phyloP scores from a whole-genome alignment of 2,113 vertebrate species.

The Sebastes schlegelii region DNA sequence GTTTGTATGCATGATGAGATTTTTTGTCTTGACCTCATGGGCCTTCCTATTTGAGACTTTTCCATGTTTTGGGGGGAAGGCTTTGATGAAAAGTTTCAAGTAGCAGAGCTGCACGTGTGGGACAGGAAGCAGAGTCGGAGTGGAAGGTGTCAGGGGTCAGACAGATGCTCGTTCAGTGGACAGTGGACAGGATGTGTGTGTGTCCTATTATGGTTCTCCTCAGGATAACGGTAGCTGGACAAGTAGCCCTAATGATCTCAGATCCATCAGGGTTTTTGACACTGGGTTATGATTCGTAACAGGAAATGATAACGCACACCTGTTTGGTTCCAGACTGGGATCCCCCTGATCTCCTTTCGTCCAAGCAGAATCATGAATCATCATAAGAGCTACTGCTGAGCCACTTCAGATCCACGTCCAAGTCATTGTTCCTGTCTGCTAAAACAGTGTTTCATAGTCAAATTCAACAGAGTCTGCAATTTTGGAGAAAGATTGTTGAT shows the following conservation, averaged over 20 bases:
- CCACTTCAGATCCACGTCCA: background rate
- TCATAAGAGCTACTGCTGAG: background rate
- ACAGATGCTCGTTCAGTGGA: constrained; percentile 80
- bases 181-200: constrained; percentile 76
- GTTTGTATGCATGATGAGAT: background rate
- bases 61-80: constrained; percentile 22
- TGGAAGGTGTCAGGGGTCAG: constrained; percentile 74
- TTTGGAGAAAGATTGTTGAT: too few species aligned
- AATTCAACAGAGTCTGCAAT: too few species aligned
- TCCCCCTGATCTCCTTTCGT: constrained; percentile 21
- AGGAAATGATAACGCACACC: constrained; percentile 55
- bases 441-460: too few species aligned
- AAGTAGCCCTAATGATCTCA: constrained; percentile 41
- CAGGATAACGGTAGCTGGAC: constrained; percentile 71
- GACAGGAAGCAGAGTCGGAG: constrained; percentile 71
- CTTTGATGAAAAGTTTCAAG: constrained; percentile 56
- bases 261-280: constrained; percentile 46
- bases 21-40: background rate
- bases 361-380: constrained; percentile 27
- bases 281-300: constrained; percentile 29
- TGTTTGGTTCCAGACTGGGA: constrained; percentile 37
- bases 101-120: constrained; percentile 67
- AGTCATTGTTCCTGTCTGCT: constrained; percentile 1
- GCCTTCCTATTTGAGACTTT: constrained; percentile 22
- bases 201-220: constrained; percentile 68